Base-by-base conservation (phyloP, 2,888 invertebrate species). In the Tetrapedia diversipes region DNA sequence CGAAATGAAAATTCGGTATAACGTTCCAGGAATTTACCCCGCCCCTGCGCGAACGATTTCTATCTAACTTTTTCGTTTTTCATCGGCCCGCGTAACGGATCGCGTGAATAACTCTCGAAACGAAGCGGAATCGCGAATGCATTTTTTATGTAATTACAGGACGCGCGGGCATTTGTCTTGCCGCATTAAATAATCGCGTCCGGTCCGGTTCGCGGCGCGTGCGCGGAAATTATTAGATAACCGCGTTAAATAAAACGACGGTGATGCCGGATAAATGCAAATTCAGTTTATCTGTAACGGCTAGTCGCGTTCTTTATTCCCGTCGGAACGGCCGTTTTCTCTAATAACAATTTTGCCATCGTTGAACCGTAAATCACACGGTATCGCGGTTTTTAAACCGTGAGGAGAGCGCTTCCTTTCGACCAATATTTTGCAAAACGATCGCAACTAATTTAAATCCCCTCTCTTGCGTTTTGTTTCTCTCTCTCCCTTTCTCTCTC, bases 221-320 rank as follows among this genome's bases (percentile, higher is more conserved):
- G 56, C 73, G 43, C 27, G 32, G 75, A 74, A 74, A 74, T 74
- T 64, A 74, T 74, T 74, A 57, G 75, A 74, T 59, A 74, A 74
- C 75, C 24, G 19, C 51, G 57, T 74, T 74, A 51, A 74, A 74
- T 64, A 64, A 64, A 74, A 16, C 43, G 51, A 16, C 51, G 37
- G 11, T 37, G 56, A 47, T 56, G 61, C 60, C 22, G 74, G 57
- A 74, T 74, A 74, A 74, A 74, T 74, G 74, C 74, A 74, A 74
- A 74, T 74, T 74, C 37, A 10, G 64, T 74, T 74, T 74, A 74
- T 72, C 72, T 54, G 70, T 54, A 69, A 60, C 24, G 70, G 60
- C 39, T 69, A 16, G 45, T 53, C 41, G 32, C 60, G 61, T 70
- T 70, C 71, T 70, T 73, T 73, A 73, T 70, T 70, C 24, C 47